Conservation (phyloP, 2,888 invertebrate species). For the Leptothorax acervorum region DNA sequence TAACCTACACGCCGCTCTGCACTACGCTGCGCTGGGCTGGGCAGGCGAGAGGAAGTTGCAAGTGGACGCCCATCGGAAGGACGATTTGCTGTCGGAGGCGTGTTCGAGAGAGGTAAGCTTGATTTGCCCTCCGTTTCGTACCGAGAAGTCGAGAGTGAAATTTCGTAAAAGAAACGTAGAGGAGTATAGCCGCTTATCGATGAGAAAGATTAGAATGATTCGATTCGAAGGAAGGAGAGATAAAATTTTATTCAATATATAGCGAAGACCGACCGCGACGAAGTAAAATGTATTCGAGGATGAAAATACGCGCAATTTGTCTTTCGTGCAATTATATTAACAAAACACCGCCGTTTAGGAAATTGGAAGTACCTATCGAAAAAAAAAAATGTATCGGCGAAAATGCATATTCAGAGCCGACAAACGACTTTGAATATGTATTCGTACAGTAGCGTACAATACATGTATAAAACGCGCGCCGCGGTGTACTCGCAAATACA, state of each 20-base stretch:
- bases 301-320: not conserved
- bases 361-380: too few species aligned
- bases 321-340: not conserved
- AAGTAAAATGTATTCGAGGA: not conserved
- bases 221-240: not conserved
- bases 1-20: too few species aligned
- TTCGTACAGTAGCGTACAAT: not conserved
- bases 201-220: not conserved
- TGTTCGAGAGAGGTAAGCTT: slow-evolving; percentile 36
- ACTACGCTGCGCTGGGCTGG: slow-evolving; percentile 2
- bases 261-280: not conserved
- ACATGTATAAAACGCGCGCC: not conserved
- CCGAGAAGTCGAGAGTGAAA: not conserved
- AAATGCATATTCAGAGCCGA: not conserved
- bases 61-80: slow-evolving; percentile 44
- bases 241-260: not conserved
- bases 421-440: not conserved
- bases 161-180: not conserved
- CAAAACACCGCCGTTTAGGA: not conserved
- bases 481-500: not conserved
- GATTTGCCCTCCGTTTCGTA: not conserved
- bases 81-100: slow-evolving; percentile 35
- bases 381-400: not conserved
- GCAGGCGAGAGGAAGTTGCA: slow-evolving; percentile 15
- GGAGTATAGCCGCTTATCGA: not conserved